phyloP scores from a whole-genome alignment of 1,140 invertebrate species.

The Heliconius congener region DNA sequence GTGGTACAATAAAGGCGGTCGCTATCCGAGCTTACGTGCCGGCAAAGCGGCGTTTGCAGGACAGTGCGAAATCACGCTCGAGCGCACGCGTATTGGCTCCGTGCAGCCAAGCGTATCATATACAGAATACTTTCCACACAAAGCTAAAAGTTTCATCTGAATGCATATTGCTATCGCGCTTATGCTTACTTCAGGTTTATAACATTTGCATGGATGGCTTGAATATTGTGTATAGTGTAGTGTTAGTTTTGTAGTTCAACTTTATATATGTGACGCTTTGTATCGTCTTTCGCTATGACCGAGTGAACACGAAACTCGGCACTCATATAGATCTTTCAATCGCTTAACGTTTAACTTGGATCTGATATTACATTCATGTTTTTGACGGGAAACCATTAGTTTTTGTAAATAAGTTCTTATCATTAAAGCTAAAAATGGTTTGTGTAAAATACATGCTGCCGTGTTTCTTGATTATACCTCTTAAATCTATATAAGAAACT shows the following conservation, averaged over 20 bases:
- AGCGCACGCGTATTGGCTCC: conserved; percentile 18
- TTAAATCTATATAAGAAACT: too few species aligned
- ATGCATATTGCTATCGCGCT: conserved; percentile 20
- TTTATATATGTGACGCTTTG: neutral
- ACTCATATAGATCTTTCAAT: too few species aligned
- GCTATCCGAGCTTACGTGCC: conserved; percentile 11
- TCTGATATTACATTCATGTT: too few species aligned
- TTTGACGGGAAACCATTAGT: too few species aligned
- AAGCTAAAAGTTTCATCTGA: conserved; percentile 26
- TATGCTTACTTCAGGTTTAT: conserved; percentile 15
- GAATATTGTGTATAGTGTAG: neutral
- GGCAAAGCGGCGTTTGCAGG: conserved; percentile 13
- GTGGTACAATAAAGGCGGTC: neutral
- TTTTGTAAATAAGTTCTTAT: too few species aligned
- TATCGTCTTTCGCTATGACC: neutral
- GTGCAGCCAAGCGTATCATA: neutral
- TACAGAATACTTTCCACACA: conserved; percentile 21
- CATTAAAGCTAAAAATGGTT: too few species aligned
- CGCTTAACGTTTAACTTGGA: too few species aligned
- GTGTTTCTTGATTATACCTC: too few species aligned
- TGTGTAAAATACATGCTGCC: too few species aligned
- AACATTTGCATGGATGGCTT: conserved; percentile 1
- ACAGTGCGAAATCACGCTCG: conserved; percentile 12
- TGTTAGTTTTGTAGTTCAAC: neutral
- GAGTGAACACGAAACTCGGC: too few species aligned